Percentiles rank a stretch among this genome's conserved stretches.
Conservation (phyloP, 2,797 vertebrate species). For the Pempheris klunzingeri region DNA sequence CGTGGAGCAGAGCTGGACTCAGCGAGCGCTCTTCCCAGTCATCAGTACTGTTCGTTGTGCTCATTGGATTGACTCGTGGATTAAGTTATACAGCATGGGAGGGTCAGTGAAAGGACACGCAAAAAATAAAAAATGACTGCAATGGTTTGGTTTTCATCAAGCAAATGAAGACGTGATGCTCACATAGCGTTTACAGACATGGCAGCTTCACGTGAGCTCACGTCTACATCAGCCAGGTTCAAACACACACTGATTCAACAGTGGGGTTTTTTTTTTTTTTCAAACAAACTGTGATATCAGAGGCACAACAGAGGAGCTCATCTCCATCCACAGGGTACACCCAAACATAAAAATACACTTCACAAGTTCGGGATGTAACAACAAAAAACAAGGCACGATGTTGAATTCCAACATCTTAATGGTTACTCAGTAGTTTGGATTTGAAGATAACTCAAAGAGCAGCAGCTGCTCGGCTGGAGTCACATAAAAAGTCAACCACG, state of each 20-base stretch:
- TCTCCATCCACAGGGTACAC: not conserved
- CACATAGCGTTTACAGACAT: constrained; percentile 16
- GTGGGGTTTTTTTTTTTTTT: too few relatives aligned
- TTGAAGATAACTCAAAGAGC: constrained; percentile 13
- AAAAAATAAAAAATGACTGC: not conserved
- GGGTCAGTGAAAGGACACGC: not conserved
- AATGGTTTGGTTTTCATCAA: constrained; percentile 14
- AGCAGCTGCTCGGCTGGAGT: not conserved
- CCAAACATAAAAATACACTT: constrained; percentile 2
- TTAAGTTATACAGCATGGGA: not conserved
- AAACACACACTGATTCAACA: constrained; percentile 5
- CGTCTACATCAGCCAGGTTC: constrained; percentile 5
- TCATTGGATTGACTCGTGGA: constrained; percentile 24
- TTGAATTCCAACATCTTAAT: not conserved
- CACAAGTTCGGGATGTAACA: not conserved
- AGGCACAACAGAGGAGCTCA: constrained; percentile 30
- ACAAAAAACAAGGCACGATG: constrained; percentile 65
- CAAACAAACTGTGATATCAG: constrained; percentile 13
- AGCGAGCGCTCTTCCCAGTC: too few relatives aligned
- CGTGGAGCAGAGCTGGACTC: not conserved
- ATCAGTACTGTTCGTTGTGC: not conserved
- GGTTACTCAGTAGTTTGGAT: constrained; percentile 37
- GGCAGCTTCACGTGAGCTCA: not conserved
- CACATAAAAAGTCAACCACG: not conserved
- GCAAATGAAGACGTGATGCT: not conserved